Percentiles rank a stretch among this genome's conserved stretches.
Conservation (phyloP, 2,888 invertebrate species). For the Cataglyphis albicans region DNA sequence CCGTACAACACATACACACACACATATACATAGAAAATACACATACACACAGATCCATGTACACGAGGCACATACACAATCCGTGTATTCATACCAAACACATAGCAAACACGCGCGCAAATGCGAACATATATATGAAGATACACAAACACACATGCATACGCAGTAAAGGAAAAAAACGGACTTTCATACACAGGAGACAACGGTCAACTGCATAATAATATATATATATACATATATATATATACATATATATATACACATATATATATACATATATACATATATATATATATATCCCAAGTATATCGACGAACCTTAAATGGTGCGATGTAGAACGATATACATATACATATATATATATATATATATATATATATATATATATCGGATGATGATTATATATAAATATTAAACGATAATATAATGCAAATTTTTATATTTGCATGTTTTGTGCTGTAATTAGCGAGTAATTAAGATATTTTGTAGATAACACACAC, state of each 20-base stretch:
- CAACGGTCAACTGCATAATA: conserved; percentile 73
- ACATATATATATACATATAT: not conserved
- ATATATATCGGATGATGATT: conserved; percentile 79
- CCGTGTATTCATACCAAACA: not conserved
- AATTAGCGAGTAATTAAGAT: conserved; percentile 86
- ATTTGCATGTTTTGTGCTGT: conserved; percentile 86
- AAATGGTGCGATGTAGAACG: conserved; percentile 73
- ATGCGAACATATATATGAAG: not conserved
- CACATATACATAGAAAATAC: not conserved
- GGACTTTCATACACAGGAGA: conserved; percentile 62
- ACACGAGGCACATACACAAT: not conserved
- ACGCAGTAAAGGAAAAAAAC: conserved; percentile 25
- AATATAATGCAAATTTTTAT: conserved; percentile 85
- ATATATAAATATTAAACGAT: conserved; percentile 83
- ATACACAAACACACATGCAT: conserved; percentile 4
- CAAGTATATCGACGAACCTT: conserved; percentile 77
- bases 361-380: conserved; percentile 27
- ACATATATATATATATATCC: conserved; percentile 45
- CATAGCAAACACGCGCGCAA: not conserved
- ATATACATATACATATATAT: conserved; percentile 53
- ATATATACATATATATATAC: too few relatives aligned
- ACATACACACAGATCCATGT: not conserved
- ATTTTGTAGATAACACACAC: conserved; percentile 85
- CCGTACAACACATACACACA: not conserved
- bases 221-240: conserved; percentile 27